Conservation (phyloP, 2,797 vertebrate genomes). For the Glyptemys insculpta region DNA sequence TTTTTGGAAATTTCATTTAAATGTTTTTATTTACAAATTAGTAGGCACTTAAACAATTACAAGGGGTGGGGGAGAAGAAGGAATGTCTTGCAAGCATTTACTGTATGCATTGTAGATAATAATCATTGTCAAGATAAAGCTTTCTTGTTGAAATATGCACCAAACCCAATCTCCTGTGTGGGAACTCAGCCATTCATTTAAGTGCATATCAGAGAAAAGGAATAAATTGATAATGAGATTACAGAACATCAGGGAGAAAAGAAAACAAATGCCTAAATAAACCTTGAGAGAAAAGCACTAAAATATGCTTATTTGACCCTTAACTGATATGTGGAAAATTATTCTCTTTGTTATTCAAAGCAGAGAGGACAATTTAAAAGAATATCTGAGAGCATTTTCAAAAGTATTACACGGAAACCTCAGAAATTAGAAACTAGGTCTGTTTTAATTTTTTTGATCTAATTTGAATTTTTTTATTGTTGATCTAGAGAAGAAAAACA, state of each 20-base stretch:
- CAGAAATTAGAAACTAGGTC: conserved; percentile 16
- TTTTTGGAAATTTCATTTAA: neutral
- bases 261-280: conserved; percentile 47
- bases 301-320: conserved; percentile 64
- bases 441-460: conserved; percentile 2
- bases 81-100: neutral
- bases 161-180: neutral
- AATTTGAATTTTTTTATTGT: neutral
- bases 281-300: conserved; percentile 11
- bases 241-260: conserved; percentile 41
- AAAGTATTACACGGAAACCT: conserved; percentile 10
- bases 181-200: neutral
- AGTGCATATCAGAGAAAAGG: conserved; percentile 23
- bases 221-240: conserved; percentile 55
- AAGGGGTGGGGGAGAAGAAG: neutral
- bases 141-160: conserved; percentile 8
- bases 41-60: neutral
- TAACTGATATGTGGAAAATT: conserved; percentile 71
- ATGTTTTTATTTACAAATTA: neutral
- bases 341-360: conserved; percentile 69
- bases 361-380: conserved; percentile 52
- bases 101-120: neutral
- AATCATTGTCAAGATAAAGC: neutral
- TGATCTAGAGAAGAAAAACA: neutral
- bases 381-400: conserved; percentile 37